A percentile compares a stretch with the other conserved stretches of the same genome.
Conservation (phyloP, 2,888 invertebrate species). For the Drosophila mulleri region DNA sequence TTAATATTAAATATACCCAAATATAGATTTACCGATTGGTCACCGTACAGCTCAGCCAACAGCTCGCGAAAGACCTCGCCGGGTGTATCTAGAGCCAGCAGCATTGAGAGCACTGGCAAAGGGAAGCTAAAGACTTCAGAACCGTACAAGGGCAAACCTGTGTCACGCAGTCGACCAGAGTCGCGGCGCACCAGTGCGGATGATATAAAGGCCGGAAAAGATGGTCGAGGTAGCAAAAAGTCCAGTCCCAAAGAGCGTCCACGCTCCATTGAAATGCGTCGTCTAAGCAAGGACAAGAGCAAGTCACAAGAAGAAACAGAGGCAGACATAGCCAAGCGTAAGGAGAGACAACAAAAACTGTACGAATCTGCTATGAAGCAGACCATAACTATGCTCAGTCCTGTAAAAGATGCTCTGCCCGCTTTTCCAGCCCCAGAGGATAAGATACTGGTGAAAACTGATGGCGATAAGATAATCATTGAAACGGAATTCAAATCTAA, state of each 20-base stretch:
- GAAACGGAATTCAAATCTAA: conserved; percentile 91
- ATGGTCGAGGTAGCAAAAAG: conserved; percentile 85
- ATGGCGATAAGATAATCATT: conserved; percentile 89
- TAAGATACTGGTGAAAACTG: conserved; percentile 90
- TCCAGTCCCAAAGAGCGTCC: conserved; percentile 88
- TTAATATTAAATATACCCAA: conserved; percentile 85
- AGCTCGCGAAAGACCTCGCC: conserved; percentile 85
- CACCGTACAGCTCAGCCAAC: conserved; percentile 85
- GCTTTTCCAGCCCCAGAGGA: conserved; percentile 91
- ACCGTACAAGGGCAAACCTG: conserved; percentile 69
- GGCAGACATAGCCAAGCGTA: conserved; percentile 89
- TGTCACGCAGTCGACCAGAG: conserved; percentile 80
- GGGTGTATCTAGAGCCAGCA: conserved; percentile 84
- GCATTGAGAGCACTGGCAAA: conserved; percentile 84
- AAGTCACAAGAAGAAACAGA: conserved; percentile 91
- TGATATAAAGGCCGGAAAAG: conserved; percentile 73
- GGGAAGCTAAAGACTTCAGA: conserved; percentile 82
- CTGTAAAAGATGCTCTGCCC: conserved; percentile 90
- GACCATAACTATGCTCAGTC: conserved; percentile 90
- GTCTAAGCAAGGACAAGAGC: conserved; percentile 87
- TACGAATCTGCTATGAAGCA: conserved; percentile 91
- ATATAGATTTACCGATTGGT: conserved; percentile 84
- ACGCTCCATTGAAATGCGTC: conserved; percentile 88
- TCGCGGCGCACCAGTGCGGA: conserved; percentile 87
- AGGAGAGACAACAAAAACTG: conserved; percentile 90